Conservation (phyloP, 2,888 invertebrate genomes). For the Saturnia japonica region DNA sequence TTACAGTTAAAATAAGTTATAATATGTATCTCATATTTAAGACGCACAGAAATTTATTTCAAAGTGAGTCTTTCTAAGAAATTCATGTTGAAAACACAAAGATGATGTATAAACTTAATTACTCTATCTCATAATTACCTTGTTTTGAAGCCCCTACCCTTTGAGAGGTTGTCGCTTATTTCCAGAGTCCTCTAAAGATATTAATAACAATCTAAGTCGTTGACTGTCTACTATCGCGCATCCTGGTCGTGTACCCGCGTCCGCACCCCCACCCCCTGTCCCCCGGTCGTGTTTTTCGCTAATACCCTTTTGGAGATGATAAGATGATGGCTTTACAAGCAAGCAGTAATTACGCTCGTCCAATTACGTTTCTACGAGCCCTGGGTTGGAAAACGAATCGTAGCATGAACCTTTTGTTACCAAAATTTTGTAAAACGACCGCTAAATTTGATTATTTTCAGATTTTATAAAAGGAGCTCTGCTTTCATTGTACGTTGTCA, state of each 20-base stretch:
- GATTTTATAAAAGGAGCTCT: neutral
- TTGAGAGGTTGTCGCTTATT: constrained; percentile 73
- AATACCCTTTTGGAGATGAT: constrained; percentile 77
- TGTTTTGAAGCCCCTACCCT: constrained; percentile 80
- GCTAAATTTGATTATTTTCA: constrained; percentile 9
- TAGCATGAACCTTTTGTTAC: constrained; percentile 53
- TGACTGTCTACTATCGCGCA: constrained; percentile 65
- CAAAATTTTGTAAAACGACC: constrained; percentile 34
- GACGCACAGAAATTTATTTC: neutral
- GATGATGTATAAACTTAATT: constrained; percentile 76
- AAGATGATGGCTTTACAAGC: constrained; percentile 80
- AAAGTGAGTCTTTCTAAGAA: neutral
- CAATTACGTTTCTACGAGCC: constrained; percentile 66
- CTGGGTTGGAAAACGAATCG: constrained; percentile 50
- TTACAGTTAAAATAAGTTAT: neutral
- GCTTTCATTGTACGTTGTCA: neutral
- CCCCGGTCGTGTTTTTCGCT: constrained; percentile 69
- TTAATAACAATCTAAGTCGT: constrained; percentile 77
- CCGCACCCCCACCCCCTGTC: constrained; percentile 30
- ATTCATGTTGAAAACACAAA: constrained; percentile 26
- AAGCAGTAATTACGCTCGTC: constrained; percentile 76
- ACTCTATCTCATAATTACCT: constrained; percentile 77
- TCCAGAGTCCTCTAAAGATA: constrained; percentile 73
- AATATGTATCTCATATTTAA: neutral
- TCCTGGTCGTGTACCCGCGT: constrained; percentile 45